Base-by-base conservation (phyloP, 2,888 invertebrate species). In the Nebria salina region DNA sequence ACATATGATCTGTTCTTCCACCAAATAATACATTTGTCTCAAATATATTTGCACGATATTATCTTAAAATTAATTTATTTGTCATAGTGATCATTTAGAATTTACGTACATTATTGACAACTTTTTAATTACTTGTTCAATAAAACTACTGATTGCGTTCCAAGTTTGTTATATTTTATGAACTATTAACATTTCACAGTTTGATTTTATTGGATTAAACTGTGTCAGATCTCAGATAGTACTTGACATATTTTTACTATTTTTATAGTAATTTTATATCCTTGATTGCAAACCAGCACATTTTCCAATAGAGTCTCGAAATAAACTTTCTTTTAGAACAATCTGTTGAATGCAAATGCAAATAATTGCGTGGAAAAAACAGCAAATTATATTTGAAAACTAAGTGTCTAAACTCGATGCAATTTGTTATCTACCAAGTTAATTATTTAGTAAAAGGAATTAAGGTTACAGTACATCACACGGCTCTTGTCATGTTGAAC, bases 381-480 rank as follows among this genome's bases (percentile, higher is more conserved):
- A 54, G 54, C 54, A 54, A 54, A 54, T 54, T 54, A 54, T 13
- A 70, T 70, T 34, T 70, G 2, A 70, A 25, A 70, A 9, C n/a
- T 1, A 70, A 2, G 25, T 70, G 70, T 34, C 75, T 75, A 54
- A 26, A 75, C 25, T 25, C n/a, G 25, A 34, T 13, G 65, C 65
- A 75, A 75, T 75, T 75, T 75, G 34, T 65, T 13, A 43, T 72
- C 72, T 72, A 34, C 20, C 7, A 43, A 13, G 65, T 75, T 75
- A 75, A 75, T 75, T 75, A 41, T 75, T 65, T 26, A 64, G 65
- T 26, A 65, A 64, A 13, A 41, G 41, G 26, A 75, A 75, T 75
- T 75, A 75, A 65, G 25, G 75, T 65, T 75, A 75, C 25, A 75
- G 75, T 75, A 65, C 75, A 75, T 75, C 75, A 65, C 75, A 70